Percentiles rank a stretch among this genome's conserved stretches.
Evolutionary conservation across 2,797 vertebrate species (phyloP).

Genomic region (Lithobates sylvaticus): DNA sequence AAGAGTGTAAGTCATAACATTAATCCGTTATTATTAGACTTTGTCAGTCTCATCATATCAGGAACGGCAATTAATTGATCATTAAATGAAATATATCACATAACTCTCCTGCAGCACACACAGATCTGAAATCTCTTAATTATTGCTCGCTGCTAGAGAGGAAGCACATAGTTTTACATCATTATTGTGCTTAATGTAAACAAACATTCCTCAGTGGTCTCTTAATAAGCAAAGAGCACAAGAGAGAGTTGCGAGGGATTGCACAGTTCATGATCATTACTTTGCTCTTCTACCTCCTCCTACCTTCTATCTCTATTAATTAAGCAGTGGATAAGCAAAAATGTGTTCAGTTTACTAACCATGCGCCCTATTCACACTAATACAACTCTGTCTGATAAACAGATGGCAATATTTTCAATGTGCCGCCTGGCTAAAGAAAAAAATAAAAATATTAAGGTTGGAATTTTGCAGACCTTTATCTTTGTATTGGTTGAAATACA

Average conservation of each 20-base stretch:
- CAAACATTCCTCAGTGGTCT: slow-evolving; percentile 33
- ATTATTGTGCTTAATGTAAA: slow-evolving; percentile 58
- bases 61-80: slow-evolving; percentile 42
- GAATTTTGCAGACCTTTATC: not conserved
- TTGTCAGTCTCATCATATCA: slow-evolving; percentile 19
- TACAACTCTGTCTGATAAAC: not conserved
- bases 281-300: not conserved
- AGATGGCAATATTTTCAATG: not conserved
- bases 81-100: slow-evolving; percentile 7
- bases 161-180: slow-evolving; percentile 50
- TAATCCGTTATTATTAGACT: slow-evolving; percentile 8
- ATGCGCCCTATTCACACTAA: not conserved
- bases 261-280: slow-evolving; percentile 41
- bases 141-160: slow-evolving; percentile 24
- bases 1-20: not conserved
- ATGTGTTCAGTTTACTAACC: not conserved
- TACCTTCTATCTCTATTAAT: not conserved
- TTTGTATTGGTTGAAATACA: not conserved
- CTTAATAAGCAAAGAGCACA: slow-evolving; percentile 45
- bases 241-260: slow-evolving; percentile 17
- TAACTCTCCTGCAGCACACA: not conserved
- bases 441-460: not conserved
- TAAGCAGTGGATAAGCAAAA: slow-evolving; percentile 30
- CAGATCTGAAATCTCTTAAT: slow-evolving; percentile 28
- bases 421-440: not conserved